Base-by-base conservation (phyloP, 35 echinoderm and acorn worm species). In the Nesometra sesokonis region DNA sequence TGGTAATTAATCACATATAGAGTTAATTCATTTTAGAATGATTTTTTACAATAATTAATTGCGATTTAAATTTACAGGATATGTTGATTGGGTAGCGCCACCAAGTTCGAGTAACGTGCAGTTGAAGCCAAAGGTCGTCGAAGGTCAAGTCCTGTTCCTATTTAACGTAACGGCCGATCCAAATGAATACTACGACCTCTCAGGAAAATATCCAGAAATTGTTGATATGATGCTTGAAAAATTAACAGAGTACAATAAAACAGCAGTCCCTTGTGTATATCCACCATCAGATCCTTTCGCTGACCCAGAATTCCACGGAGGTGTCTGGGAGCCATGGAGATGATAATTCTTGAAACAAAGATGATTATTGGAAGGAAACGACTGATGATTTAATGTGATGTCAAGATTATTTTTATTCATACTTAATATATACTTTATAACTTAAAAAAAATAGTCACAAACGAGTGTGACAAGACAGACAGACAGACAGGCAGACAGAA, bases 111-210 rank as follows among this genome's bases (percentile, higher is more conserved):
- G 77, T 78, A 38, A 86, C 0, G 33, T 79, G 2, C 91, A 87
- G 0, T 43, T 89, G 19, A 7, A 37, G 36, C 81, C 87, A 13
- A 76, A 46, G 31, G 47, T 78, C n/a, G 34, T 67, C 13, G 23
- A 37, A 27, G 77, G 47, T 36, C 57, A 93, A 67, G 33, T 23
- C 0, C 29, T 93, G 8, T 88, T 83, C 78, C 57, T 93, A 11
- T 93, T 89, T 46, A 93, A 93, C 84, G 87, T 93, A 37, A 86
- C 77, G 9, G 77, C 34, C 8, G 91, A 93, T 38, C 91, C 91
- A 9, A 57, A 82, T 39, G 91, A 93, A 57, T 37, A 33, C 21
- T 57, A 80, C 76, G 87, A 93, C 78, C 38, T 93, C 11, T 88
- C 91, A 36, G n/a, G 80, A 15, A 80, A 86, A 31, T 31, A 93